Conservation (phyloP, 1,140 invertebrate genomes). For the Panulirus ornatus region DNA sequence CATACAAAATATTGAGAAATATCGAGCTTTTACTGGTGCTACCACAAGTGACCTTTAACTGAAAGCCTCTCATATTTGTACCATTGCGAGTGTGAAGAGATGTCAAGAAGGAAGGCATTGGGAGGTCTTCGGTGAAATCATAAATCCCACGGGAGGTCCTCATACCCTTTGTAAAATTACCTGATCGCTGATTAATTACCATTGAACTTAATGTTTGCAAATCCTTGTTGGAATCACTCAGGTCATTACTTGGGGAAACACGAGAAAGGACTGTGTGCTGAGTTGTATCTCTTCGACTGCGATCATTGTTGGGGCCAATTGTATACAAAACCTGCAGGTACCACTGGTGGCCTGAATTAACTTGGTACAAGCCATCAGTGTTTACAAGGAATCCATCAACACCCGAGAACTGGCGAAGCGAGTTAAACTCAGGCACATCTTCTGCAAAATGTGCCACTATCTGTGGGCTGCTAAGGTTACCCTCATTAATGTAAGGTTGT, state of each 20-base stretch:
- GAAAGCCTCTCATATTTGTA: conserved; percentile 73
- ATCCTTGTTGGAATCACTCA: background rate
- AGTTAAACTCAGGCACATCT: conserved; percentile 76
- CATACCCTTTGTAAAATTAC: background rate
- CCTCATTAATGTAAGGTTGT: conserved; percentile 76
- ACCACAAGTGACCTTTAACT: background rate
- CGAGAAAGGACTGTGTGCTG: conserved; percentile 6
- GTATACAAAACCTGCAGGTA: conserved; percentile 79
- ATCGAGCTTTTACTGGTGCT: conserved; percentile 4
- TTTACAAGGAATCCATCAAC: conserved; percentile 80
- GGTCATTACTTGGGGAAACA: too few relatives aligned
- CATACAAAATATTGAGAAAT: conserved; percentile 68
- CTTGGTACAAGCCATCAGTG: conserved; percentile 79
- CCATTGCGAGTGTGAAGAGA: conserved; percentile 66
- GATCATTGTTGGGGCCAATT: conserved; percentile 76
- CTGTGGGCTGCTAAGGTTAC: conserved; percentile 77
- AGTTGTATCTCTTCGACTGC: conserved; percentile 42
- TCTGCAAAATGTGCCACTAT: conserved; percentile 79
- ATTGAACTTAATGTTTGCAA: background rate
- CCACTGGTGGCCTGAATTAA: conserved; percentile 79
- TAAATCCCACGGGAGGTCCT: background rate
- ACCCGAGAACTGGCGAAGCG: conserved; percentile 77
- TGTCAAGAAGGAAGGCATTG: conserved; percentile 64
- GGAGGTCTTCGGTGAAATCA: conserved; percentile 28
- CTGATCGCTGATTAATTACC: background rate